phyloP scores from a whole-genome alignment of 2,888 invertebrate genomes.

The Antitype chi region DNA sequence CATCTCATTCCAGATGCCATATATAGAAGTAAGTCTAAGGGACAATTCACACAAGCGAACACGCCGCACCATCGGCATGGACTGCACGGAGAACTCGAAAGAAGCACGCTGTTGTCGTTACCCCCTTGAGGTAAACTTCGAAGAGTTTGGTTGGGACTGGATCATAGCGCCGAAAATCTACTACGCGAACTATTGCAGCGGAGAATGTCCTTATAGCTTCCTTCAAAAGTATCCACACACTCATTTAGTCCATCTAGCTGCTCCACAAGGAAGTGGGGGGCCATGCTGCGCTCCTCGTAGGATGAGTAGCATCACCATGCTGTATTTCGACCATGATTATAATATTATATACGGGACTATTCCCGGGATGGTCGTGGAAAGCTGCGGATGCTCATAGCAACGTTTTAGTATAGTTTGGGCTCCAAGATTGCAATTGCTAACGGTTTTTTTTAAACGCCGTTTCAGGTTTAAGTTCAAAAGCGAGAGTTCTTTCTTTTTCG shows the following conservation, averaged over 20 bases:
- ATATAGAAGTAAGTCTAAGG: slow-evolving; percentile 88
- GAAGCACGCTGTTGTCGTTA: slow-evolving; percentile 98
- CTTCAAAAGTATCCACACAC: slow-evolving; percentile 97
- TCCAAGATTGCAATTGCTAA: slow-evolving; percentile 66
- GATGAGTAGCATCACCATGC: slow-evolving; percentile 96
- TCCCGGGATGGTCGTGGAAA: slow-evolving; percentile 98
- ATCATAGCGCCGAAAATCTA: slow-evolving; percentile 98
- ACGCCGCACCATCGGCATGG: slow-evolving; percentile 95
- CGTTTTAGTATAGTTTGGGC: slow-evolving; percentile 70
- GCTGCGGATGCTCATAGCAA: slow-evolving; percentile 96
- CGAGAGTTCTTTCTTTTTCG: slow-evolving; percentile 18
- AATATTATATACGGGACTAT: slow-evolving; percentile 97
- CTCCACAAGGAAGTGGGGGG: slow-evolving; percentile 94
- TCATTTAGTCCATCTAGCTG: slow-evolving; percentile 95
- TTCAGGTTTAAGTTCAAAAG: slow-evolving; percentile 4
- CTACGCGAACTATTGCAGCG: slow-evolving; percentile 98
- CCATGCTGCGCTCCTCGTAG: slow-evolving; percentile 98
- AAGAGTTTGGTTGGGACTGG: slow-evolving; percentile 99
- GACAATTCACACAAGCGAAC: slow-evolving; percentile 91
- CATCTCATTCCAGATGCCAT: slow-evolving; percentile 86
- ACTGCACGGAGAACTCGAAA: slow-evolving; percentile 95
- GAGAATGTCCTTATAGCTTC: slow-evolving; percentile 97
- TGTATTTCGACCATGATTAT: slow-evolving; percentile 97
- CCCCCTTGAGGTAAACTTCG: slow-evolving; percentile 98
- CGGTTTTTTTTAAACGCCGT: background rate